Conservation (phyloP, 2,888 invertebrate species). For the Yponomeuta sedellus region DNA sequence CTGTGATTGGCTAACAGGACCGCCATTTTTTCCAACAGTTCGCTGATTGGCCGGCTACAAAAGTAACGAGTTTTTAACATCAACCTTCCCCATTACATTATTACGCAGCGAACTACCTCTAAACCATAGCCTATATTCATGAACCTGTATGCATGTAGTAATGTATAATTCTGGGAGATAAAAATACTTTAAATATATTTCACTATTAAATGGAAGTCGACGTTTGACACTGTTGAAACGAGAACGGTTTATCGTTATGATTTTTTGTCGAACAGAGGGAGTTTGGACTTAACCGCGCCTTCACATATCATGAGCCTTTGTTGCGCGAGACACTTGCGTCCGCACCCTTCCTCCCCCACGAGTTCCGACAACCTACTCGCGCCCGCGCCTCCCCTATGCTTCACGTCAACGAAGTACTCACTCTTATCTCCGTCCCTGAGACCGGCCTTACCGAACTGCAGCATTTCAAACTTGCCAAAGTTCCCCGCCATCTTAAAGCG, state of each 20-base stretch:
- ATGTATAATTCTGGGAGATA: conserved; percentile 1
- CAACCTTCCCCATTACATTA: too few species aligned
- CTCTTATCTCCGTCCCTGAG: conserved; percentile 22
- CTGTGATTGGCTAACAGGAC: too few species aligned
- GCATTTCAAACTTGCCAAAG: conserved; percentile 28
- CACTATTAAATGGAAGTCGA: conserved; percentile 6
- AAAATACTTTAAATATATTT: conserved; percentile 3
- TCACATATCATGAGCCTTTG: conserved; percentile 87
- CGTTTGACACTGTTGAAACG: neutral
- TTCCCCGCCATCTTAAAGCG: conserved; percentile 32
- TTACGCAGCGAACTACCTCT: neutral
- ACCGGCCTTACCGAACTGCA: conserved; percentile 23
- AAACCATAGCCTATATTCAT: neutral
- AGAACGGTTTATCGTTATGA: conserved; percentile 37
- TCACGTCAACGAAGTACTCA: conserved; percentile 42
- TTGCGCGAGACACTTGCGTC: conserved; percentile 70
- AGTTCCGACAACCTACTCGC: conserved; percentile 26
- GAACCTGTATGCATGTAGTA: neutral
- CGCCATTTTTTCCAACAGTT: too few species aligned
- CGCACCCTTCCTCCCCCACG: conserved; percentile 30
- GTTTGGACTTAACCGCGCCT: conserved; percentile 90
- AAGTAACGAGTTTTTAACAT: too few species aligned
- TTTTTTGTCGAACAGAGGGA: conserved; percentile 87
- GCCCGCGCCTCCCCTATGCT: conserved; percentile 29
- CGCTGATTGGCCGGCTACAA: too few species aligned